Percentiles rank a stretch among this genome's conserved stretches.
These are phyloP conservation scores for Siderastrea radians DNA, from an alignment of 92 coral and sea anemone genomes.

Conservation along the genomic window DNA sequence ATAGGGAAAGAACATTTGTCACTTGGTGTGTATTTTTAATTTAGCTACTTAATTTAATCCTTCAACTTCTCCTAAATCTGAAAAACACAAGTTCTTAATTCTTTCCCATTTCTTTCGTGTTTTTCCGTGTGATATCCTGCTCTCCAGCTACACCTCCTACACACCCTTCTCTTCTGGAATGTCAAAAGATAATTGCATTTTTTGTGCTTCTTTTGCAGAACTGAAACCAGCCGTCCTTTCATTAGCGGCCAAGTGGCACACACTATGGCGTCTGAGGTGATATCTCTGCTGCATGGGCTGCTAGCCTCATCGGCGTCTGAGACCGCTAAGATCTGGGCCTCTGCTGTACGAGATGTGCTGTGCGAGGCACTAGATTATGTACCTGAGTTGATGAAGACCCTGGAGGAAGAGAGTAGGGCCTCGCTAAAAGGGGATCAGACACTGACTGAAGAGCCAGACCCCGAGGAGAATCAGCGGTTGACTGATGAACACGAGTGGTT, in stretches of 20 bases:
- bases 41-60: too few relatives aligned
- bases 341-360: conserved; percentile 84
- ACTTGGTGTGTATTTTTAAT: too few relatives aligned
- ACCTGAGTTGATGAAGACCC: conserved; percentile 71
- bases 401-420: conserved; percentile 74
- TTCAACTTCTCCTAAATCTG: too few relatives aligned
- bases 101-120: too few relatives aligned
- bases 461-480: conserved; percentile 48
- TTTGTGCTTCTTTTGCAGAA: conserved; percentile 34
- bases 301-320: conserved; percentile 71
- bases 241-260: conserved; percentile 96
- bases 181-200: background rate
- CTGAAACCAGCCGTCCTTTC: conserved; percentile 88
- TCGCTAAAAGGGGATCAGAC: conserved; percentile 12
- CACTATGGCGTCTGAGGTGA: conserved; percentile 98
- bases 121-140: too few relatives aligned
- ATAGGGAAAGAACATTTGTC: too few relatives aligned
- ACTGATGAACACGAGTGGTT: conserved; percentile 69
- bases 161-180: too few relatives aligned
- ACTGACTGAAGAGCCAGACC: conserved; percentile 18
- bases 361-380: conserved; percentile 83
- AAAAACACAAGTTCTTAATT: too few relatives aligned
- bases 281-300: conserved; percentile 83
- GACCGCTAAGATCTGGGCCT: conserved; percentile 86
- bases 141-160: too few relatives aligned